These are phyloP conservation scores for Ephialtes manifestator DNA, from an alignment of 2,888 invertebrate genomes.

Conservation along the genomic window DNA sequence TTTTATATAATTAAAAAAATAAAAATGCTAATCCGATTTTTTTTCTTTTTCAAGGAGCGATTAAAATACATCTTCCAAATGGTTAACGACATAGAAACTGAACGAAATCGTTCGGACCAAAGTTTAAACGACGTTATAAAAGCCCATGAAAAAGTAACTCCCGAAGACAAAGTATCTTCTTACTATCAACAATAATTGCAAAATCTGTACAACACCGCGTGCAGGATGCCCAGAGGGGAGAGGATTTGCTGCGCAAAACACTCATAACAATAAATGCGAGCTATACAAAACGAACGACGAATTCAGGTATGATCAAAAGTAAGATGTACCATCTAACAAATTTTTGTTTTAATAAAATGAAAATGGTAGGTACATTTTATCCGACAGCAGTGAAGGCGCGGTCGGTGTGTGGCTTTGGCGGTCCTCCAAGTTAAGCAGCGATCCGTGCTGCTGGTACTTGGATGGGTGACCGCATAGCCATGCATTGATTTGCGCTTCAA, in stretches of 20 bases:
- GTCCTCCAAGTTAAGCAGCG: too few relatives aligned
- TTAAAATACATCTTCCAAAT: constrained; percentile 92
- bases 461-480: too few relatives aligned
- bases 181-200: constrained; percentile 91
- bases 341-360: too few relatives aligned
- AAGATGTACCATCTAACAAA: too few relatives aligned
- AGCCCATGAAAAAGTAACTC: constrained; percentile 90
- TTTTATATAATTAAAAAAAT: not conserved
- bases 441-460: too few relatives aligned
- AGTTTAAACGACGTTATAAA: constrained; percentile 93
- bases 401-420: too few relatives aligned
- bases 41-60: constrained; percentile 89
- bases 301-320: constrained; percentile 89
- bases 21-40: too few relatives aligned
- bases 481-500: too few relatives aligned
- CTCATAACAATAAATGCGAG: constrained; percentile 94
- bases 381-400: too few relatives aligned
- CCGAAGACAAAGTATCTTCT: constrained; percentile 87
- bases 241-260: constrained; percentile 93
- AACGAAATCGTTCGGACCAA: constrained; percentile 92
- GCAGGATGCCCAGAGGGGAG: constrained; percentile 94
- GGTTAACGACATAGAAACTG: constrained; percentile 93
- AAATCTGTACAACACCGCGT: constrained; percentile 93
- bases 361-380: too few relatives aligned
- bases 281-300: constrained; percentile 95